A percentile compares a stretch with the other conserved stretches of the same genome.
Evolutionary conservation across 2,888 invertebrate genomes (phyloP).

Genomic region (Aphodius granarius): DNA sequence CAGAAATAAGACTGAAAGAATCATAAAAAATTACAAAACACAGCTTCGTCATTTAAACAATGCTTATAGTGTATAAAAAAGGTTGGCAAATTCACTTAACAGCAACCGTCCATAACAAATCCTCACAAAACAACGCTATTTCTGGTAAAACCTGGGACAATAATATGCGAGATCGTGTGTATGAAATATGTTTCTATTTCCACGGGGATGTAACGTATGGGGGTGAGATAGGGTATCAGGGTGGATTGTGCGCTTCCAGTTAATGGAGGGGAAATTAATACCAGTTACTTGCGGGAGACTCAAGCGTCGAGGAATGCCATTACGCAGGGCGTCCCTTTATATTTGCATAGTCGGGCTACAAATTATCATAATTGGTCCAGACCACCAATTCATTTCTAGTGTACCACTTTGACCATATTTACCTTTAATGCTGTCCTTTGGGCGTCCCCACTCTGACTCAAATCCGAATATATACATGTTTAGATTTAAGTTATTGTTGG

Average conservation of each 20-base stretch:
- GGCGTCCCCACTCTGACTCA: background rate
- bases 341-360: background rate
- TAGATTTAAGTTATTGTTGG: no score
- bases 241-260: background rate
- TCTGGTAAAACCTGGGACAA: background rate
- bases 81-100: no score
- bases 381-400: background rate
- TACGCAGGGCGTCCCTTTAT: background rate
- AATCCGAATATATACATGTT: background rate
- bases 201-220: background rate
- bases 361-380: background rate
- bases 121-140: background rate
- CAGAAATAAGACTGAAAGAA: no score
- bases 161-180: background rate
- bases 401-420: background rate
- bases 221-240: background rate
- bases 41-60: no score
- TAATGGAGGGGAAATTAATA: background rate
- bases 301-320: background rate
- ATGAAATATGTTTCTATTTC: background rate
- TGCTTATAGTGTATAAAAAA: no score
- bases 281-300: background rate
- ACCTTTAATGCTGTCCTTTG: background rate
- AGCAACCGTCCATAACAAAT: background rate
- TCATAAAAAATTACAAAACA: no score